Base-by-base conservation (phyloP, 2,888 invertebrate genomes). In the Nineta flava region DNA sequence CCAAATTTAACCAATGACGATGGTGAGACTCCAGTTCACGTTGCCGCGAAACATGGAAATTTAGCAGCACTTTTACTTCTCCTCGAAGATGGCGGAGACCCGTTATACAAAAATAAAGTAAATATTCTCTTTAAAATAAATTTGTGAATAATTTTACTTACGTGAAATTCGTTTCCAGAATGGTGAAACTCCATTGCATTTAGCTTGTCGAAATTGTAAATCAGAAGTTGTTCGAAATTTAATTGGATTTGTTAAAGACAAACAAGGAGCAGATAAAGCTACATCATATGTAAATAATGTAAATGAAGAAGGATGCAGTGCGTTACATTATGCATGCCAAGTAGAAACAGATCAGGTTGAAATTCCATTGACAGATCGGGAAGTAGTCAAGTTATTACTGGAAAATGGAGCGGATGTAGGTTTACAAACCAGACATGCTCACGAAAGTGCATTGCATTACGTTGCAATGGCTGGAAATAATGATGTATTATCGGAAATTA, bases 1-100 rank as follows among this genome's bases (percentile, higher is more conserved):
- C 92, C 96, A 1, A 97, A 99, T 69, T 79, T 95, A 53, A 82
- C 85, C 3, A 95, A 94, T 52, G 91, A 93, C 65, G 94, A 96
- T 66, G 95, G 96, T 2, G 90, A 95, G 70, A 96, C 96, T 1
- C 93, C 97, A 0, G 85, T 97, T 4, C 99, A 99, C 63, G 92
- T 97, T 15, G 93, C 97, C 0, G 91, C 96, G 0, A 80, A 87
- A 57, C 82, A 86, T 60, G 99, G 97, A 0, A 94, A 95, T 65
- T 70, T 93, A 48, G 79, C 83, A 49, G 91, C 95, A 7, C 74
- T 94, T 47, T 70, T 85, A 56, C 76, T 95, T 6, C 74, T 99
- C 10, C 71, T 99, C 26, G 88, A 92, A 63, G 97, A 97, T 62
- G 91, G 87, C 1, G 97, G 95, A 0, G 93, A 97, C 68, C 93